phyloP scores from a whole-genome alignment of 1,140 invertebrate species.

The Triops cancriformis region DNA sequence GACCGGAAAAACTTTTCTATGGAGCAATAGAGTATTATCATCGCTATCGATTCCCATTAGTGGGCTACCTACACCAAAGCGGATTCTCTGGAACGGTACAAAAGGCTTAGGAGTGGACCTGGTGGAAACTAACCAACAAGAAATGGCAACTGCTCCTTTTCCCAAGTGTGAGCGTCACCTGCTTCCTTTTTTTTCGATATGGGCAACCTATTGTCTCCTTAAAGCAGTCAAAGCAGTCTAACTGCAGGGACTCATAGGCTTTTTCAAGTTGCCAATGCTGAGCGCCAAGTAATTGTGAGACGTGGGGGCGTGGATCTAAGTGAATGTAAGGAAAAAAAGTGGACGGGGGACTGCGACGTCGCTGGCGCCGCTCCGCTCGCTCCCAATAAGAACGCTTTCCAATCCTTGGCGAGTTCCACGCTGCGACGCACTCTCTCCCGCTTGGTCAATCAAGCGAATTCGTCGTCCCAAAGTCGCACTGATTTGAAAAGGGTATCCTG shows the following conservation, averaged over 20 bases:
- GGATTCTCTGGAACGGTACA: neutral
- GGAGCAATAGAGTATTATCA: neutral
- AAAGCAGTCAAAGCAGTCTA: neutral
- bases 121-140: neutral
- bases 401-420: neutral
- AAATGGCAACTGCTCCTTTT: neutral
- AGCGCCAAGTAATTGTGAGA: neutral
- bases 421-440: neutral
- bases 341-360: neutral
- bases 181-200: neutral
- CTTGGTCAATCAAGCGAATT: neutral
- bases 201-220: neutral
- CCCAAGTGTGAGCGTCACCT: neutral
- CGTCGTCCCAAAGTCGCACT: neutral
- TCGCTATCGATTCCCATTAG: slow-evolving; percentile 5
- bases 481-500: neutral
- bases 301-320: neutral
- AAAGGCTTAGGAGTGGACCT: neutral
- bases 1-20: neutral
- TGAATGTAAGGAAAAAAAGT: neutral
- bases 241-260: neutral
- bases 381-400: neutral
- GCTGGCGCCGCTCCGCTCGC: neutral
- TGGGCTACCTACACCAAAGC: neutral
- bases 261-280: neutral